phyloP scores from a whole-genome alignment of 1,140 invertebrate species.

The Hylaeus volcanicus region DNA sequence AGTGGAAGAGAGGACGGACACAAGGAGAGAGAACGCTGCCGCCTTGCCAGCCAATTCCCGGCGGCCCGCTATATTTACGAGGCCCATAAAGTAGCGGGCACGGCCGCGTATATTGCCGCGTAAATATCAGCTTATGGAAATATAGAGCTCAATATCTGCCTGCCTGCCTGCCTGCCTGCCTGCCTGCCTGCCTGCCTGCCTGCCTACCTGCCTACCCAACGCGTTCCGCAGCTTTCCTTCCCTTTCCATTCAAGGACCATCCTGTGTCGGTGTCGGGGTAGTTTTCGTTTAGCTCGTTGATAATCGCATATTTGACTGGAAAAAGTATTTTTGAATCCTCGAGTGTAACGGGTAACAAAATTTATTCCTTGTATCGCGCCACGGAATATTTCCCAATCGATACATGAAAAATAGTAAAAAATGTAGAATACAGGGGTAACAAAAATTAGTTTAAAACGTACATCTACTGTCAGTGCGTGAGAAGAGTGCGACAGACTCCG shows the following conservation, averaged over 20 bases:
- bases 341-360: conserved; percentile 1
- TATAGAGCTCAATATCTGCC: conserved; percentile 82
- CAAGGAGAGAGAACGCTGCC: conserved; percentile 63
- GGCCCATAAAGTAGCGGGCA: conserved; percentile 80
- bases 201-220: conserved; percentile 60
- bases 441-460: too few species aligned
- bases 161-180: conserved; percentile 64
- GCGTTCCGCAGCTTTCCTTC: conserved; percentile 68
- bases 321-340: conserved; percentile 52
- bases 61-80: conserved; percentile 81
- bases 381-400: too few species aligned
- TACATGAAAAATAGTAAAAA: too few species aligned
- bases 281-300: conserved; percentile 59
- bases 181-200: conserved; percentile 70
- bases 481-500: too few species aligned
- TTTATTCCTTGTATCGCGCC: background rate
- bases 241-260: conserved; percentile 61
- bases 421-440: too few species aligned
- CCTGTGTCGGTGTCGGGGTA: conserved; percentile 41
- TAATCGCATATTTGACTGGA: conserved; percentile 55
- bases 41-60: conserved; percentile 80
- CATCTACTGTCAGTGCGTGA: too few species aligned
- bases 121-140: conserved; percentile 83
- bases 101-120: conserved; percentile 81
- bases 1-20: conserved; percentile 31